phyloP scores from a whole-genome alignment of 2,797 vertebrate genomes.

The Natrix natrix region DNA sequence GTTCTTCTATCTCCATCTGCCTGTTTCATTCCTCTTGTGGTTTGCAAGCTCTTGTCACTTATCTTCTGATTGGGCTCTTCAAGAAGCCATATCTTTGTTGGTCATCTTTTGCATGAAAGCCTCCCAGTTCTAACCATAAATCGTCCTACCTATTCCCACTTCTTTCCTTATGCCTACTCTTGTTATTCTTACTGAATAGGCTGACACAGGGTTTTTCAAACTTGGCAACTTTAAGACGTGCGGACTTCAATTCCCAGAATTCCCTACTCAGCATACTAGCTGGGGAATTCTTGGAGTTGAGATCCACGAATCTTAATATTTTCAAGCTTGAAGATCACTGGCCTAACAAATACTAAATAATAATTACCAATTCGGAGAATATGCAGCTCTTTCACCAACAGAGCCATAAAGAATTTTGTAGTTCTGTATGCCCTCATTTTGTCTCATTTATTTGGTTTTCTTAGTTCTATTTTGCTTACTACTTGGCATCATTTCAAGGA shows the following conservation, averaged over 20 bases:
- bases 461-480: neutral
- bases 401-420: neutral
- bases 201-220: neutral
- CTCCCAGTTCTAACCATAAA: constrained; percentile 41
- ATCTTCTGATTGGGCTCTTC: constrained; percentile 39
- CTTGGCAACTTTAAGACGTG: neutral
- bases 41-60: constrained; percentile 48
- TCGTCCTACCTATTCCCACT: neutral
- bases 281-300: neutral
- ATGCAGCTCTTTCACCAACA: neutral
- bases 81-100: constrained; percentile 30
- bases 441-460: neutral
- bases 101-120: constrained; percentile 27
- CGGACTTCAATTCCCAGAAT: neutral
- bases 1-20: constrained; percentile 30
- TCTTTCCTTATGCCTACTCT: constrained; percentile 33
- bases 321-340: neutral
- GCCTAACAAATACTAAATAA: constrained; percentile 29
- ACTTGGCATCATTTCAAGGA: neutral
- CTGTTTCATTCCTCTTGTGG: constrained; percentile 48
- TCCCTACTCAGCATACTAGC: neutral
- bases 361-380: constrained; percentile 37
- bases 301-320: neutral
- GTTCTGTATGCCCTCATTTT: neutral
- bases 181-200: constrained; percentile 34